Evolutionary conservation across 2,113 vertebrate species (phyloP).

Genomic region (Vidua macroura): DNA sequence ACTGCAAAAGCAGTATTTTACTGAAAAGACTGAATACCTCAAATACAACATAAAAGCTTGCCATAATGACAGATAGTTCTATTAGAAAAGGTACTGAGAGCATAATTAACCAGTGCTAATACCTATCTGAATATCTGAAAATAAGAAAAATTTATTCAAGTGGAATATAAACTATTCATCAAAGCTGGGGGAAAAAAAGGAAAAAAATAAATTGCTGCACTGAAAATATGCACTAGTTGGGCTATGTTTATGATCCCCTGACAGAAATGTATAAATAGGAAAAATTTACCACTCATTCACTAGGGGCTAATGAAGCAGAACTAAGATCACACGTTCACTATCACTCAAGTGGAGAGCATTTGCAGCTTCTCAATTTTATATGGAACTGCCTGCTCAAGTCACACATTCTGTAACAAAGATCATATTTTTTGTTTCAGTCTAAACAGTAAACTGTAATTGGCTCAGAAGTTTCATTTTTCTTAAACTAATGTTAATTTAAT

Average conservation of each 20-base stretch:
- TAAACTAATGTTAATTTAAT: conserved; percentile 81
- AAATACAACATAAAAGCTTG: conserved; percentile 56
- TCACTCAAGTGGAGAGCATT: conserved; percentile 56
- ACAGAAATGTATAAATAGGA: conserved; percentile 70
- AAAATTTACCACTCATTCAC: conserved; percentile 74
- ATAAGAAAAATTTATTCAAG: conserved; percentile 62
- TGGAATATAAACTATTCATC: conserved; percentile 68
- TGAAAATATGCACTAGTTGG: conserved; percentile 56
- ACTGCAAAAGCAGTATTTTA: conserved; percentile 54
- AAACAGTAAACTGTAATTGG: conserved; percentile 73
- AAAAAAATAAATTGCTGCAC: conserved; percentile 42
- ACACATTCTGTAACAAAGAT: conserved; percentile 54
- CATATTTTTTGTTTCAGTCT: conserved; percentile 47
- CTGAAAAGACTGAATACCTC: conserved; percentile 37
- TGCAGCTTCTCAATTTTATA: conserved; percentile 67
- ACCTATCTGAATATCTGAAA: conserved; percentile 65
- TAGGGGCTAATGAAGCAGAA: conserved; percentile 75
- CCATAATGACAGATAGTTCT: conserved; percentile 64
- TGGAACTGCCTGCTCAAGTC: conserved; percentile 51
- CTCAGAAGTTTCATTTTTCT: conserved; percentile 73
- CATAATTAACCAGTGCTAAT: conserved; percentile 69
- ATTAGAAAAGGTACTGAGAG: conserved; percentile 64
- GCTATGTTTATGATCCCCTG: conserved; percentile 71
- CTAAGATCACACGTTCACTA: conserved; percentile 66
- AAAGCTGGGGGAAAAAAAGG: not conserved